Evolutionary conservation across 2,797 vertebrate genomes (phyloP).

Genomic region (Crenichthys baileyi): DNA sequence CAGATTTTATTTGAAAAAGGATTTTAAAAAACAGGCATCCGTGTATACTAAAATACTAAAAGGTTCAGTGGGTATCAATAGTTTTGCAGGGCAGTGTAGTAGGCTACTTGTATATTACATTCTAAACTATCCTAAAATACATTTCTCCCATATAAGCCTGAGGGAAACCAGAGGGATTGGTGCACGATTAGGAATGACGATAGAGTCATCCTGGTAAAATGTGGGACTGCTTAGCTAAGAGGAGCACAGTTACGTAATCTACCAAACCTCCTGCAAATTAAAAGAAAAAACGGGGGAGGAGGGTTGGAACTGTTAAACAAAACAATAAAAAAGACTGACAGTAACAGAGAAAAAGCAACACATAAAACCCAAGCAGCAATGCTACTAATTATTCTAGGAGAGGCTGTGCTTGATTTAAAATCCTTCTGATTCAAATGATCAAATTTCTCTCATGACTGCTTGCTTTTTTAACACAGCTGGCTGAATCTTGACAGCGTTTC

Average conservation of each 20-base stretch:
- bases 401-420: slow-evolving; percentile 13
- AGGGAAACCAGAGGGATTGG: slow-evolving; percentile 26
- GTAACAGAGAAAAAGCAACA: slow-evolving; percentile 18
- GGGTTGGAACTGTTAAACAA: slow-evolving; percentile 16
- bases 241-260: slow-evolving; percentile 56
- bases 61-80: background rate
- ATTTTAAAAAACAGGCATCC: background rate
- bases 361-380: slow-evolving; percentile 18
- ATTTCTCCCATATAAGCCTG: background rate
- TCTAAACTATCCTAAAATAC: background rate
- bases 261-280: slow-evolving; percentile 45
- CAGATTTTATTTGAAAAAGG: background rate
- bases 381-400: slow-evolving; percentile 15
- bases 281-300: slow-evolving; percentile 11
- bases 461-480: background rate
- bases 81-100: background rate
- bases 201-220: slow-evolving; percentile 33
- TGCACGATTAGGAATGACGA: slow-evolving; percentile 37
- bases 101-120: background rate
- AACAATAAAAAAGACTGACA: slow-evolving; percentile 9
- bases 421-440: slow-evolving; percentile 12
- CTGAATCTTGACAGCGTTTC: slow-evolving; percentile 18
- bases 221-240: slow-evolving; percentile 21
- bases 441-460: background rate
- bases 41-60: background rate